Evolutionary conservation across 2,888 invertebrate species (phyloP).

Genomic region (Agonopterix subpropinquella): DNA sequence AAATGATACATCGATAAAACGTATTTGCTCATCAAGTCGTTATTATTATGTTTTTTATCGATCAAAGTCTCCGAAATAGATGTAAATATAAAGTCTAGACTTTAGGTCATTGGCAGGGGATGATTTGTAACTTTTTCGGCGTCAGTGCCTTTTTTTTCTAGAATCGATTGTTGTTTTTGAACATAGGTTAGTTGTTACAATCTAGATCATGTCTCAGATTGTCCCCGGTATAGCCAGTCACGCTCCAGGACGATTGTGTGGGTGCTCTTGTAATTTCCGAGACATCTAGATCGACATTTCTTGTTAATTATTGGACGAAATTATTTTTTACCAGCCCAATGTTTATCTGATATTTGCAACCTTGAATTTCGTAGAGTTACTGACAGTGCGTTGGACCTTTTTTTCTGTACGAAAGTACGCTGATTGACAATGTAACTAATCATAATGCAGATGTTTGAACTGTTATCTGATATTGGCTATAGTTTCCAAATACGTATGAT

Average conservation of each 20-base stretch:
- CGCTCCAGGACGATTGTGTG: conserved; percentile 55
- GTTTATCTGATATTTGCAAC: conserved; percentile 24
- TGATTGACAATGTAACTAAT: conserved; percentile 58
- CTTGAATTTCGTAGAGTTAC: conserved; percentile 37
- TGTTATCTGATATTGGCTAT: conserved; percentile 60
- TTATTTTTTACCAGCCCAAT: conserved; percentile 32
- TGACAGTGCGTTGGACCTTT: conserved; percentile 38
- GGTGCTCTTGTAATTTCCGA: conserved; percentile 53
- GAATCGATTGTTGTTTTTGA: conserved; percentile 62
- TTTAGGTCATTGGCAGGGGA: conserved; percentile 66
- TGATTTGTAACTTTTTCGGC: conserved; percentile 58
- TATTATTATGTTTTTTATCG: conserved; percentile 48
- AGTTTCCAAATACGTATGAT: conserved; percentile 34
- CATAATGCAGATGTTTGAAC: conserved; percentile 52
- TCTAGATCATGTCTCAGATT: conserved; percentile 71
- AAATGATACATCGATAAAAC: conserved; percentile 25
- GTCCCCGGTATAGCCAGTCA: conserved; percentile 61
- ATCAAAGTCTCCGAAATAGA: conserved; percentile 19
- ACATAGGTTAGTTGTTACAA: conserved; percentile 53
- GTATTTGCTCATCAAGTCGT: conserved; percentile 53
- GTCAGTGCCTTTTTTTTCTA: conserved; percentile 33
- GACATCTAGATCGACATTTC: conserved; percentile 54
- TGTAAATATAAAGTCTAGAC: conserved; percentile 49
- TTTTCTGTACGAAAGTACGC: conserved; percentile 42
- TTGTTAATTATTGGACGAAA: conserved; percentile 56